A percentile compares a stretch with the other conserved stretches of the same genome.
These are phyloP conservation scores for Philonicus albiceps DNA, from an alignment of 2,888 invertebrate genomes.

Conservation along the genomic window DNA sequence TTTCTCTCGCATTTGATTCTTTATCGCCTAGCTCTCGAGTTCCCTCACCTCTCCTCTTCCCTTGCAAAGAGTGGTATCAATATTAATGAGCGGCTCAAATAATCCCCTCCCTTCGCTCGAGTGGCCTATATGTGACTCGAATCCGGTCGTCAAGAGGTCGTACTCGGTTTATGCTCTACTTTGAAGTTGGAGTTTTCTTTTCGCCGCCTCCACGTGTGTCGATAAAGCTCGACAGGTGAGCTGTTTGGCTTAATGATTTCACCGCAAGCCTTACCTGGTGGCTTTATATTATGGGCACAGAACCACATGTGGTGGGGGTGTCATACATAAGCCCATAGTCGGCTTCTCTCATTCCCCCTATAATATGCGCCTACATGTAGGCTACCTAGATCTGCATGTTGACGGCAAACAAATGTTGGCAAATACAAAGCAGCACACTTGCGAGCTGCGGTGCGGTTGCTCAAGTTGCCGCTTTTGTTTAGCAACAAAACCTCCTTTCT, in stretches of 20 bases:
- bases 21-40: neutral
- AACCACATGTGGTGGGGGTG: neutral
- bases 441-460: neutral
- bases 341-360: neutral
- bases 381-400: neutral
- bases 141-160: neutral
- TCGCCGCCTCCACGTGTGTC: neutral
- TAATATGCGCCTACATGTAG: neutral
- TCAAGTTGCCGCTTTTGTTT: neutral
- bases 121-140: neutral
- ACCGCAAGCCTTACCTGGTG: neutral
- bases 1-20: neutral
- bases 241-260: neutral
- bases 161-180: neutral
- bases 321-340: neutral
- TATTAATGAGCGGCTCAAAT: neutral
- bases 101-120: neutral
- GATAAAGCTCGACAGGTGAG: neutral
- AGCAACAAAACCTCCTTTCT: neutral
- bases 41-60: neutral
- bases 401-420: neutral
- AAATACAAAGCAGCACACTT: neutral
- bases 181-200: neutral
- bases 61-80: neutral
- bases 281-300: neutral